A percentile compares a stretch with the other conserved stretches of the same genome.
phyloP scores from a whole-genome alignment of 23 tunicate species.

The Oikopleura vanhoeffeni region DNA sequence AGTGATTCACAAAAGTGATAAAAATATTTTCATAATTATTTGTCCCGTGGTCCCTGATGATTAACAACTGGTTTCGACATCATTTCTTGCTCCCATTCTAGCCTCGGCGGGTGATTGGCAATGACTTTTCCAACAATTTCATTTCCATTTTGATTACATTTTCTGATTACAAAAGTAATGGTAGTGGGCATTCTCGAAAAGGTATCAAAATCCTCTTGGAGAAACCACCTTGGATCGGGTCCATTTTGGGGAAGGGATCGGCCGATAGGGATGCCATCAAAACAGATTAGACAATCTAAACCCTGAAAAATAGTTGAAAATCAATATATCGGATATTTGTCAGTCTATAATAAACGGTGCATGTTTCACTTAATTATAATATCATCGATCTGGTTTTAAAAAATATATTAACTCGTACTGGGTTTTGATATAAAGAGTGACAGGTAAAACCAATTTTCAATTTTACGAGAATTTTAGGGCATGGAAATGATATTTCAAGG shows the following conservation, averaged over 20 bases:
- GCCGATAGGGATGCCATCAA: not conserved
- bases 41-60: not conserved
- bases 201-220: not conserved
- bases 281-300: not conserved
- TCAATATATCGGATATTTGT: no score
- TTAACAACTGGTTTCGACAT: not conserved
- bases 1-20: no score
- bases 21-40: no score
- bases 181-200: not conserved
- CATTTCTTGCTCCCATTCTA: not conserved
- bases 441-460: no score
- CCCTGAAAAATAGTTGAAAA: not conserved
- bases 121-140: not conserved
- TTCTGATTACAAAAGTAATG: not conserved
- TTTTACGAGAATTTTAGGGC: no score
- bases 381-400: no score
- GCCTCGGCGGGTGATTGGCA: not conserved
- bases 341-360: no score
- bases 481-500: no score
- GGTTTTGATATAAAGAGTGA: no score
- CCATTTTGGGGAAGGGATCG: slow-evolving; percentile 8
- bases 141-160: not conserved
- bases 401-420: no score
- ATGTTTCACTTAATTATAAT: no score
- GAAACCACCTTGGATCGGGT: not conserved